phyloP scores from a whole-genome alignment of 2,888 invertebrate species.

The Flexamia atlantica region DNA sequence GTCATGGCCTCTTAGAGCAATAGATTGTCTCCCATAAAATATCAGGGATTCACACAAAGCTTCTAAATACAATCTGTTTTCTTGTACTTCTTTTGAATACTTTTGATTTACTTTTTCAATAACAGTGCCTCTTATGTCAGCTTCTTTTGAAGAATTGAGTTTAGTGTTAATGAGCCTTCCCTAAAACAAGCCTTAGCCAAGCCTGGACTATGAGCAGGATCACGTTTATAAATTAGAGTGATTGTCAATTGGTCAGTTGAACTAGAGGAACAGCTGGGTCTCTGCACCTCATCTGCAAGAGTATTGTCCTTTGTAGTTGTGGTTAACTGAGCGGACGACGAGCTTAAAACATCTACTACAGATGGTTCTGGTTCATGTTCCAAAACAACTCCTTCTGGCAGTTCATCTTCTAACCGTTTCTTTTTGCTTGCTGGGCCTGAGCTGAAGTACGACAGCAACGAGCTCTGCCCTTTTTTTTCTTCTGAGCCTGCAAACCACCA shows the following conservation, averaged over 20 bases:
- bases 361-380: background rate
- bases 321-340: too few species aligned
- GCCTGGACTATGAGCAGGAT: conserved; percentile 28
- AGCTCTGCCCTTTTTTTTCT: background rate
- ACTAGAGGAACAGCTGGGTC: background rate
- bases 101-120: conserved; percentile 65
- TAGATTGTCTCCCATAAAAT: conserved; percentile 67
- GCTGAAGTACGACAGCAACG: background rate
- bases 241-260: conserved; percentile 6
- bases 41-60: conserved; percentile 66
- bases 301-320: too few species aligned
- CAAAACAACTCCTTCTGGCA: too few species aligned
- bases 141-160: conserved; percentile 45
- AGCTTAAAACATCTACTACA: background rate
- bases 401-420: too few species aligned
- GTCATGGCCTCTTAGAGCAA: conserved; percentile 67
- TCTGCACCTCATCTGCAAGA: too few species aligned
- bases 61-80: conserved; percentile 65
- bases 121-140: conserved; percentile 64
- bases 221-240: background rate
- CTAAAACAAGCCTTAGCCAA: conserved; percentile 22
- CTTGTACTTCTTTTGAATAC: conserved; percentile 66
- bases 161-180: conserved; percentile 54
- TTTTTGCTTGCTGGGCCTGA: background rate
- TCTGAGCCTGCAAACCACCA: background rate